Evolutionary conservation across 1,140 invertebrate species (phyloP), one percentile per base, ranked within the genome.

Genomic region (Formica selysi): DNA sequence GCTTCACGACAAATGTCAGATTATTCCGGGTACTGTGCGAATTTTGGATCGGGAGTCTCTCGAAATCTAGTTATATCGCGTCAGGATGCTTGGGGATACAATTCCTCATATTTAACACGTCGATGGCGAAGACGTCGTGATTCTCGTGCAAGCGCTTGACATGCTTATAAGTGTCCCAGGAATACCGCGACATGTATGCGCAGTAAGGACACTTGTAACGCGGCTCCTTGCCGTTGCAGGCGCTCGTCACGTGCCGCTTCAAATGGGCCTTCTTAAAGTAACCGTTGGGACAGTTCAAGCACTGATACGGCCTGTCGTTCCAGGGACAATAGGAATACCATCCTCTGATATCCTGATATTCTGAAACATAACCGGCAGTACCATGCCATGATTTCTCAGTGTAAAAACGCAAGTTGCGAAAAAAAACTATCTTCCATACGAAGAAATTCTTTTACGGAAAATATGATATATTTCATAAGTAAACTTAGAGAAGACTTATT

Each of bases 121-220:
- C 87, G 51, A 91, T 85, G 36, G 86, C 59, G 51, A 71, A 87
- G n/a, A 86, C 83, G 1, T 67, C n/a, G 44, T 83, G 67, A 54
- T 59, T 79, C 83, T 85, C 74, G 86, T 93, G 93, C 38, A 76
- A 64, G 13, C 85, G 85, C 32, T 80, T 86, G 29, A 92, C 83
- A 65, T 94, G 93, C 22, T 88, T 90, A 16, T 88, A 86, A 32
- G 93, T 88, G 61, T 91, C 89, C n/a, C 87, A 88, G 0, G 91
- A 84, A 19, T 90, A 85, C 13, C 91, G 89, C 5, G 87, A 90
- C 10, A 86, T 85, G 65, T 93, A 92, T 19, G 86, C 64, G 86
- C 95, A 96, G 57, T 94, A 92, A 5, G 93, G 94, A 83, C 95
- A 96, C 8, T 92, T 88, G 89, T 94, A 96, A 73, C 94, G 91